Percentiles rank a stretch among this genome's conserved stretches.
phyloP scores from a whole-genome alignment of 2,888 invertebrate genomes.

The Trissoscelio sp. region DNA sequence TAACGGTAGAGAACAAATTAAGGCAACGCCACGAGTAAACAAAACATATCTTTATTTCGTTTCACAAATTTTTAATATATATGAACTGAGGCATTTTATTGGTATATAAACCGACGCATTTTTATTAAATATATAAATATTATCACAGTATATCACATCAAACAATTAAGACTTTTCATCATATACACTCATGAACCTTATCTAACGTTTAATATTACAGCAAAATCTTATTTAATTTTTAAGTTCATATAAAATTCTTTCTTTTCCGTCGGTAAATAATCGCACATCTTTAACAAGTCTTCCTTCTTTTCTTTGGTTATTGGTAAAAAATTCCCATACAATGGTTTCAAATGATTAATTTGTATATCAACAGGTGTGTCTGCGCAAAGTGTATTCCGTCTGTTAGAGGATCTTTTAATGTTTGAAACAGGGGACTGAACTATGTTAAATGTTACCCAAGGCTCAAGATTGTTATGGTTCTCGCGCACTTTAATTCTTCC shows the following conservation, averaged over 20 bases:
- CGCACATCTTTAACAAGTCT: slow-evolving; percentile 20
- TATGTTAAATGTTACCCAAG: background rate
- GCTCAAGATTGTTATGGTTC: background rate
- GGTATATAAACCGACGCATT: no score
- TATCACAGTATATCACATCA: no score
- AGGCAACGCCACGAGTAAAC: background rate
- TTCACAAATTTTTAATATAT: slow-evolving; percentile 3
- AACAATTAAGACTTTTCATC: no score
- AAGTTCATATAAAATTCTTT: slow-evolving; percentile 7
- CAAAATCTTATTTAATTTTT: slow-evolving; percentile 2
- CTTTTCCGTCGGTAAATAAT: slow-evolving; percentile 17
- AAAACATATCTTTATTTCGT: slow-evolving; percentile 2
- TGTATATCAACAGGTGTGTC: no score
- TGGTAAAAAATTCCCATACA: background rate
- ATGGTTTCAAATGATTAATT: no score
- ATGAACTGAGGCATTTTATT: background rate
- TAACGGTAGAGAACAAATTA: slow-evolving; percentile 1
- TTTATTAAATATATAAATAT: no score
- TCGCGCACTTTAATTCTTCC: slow-evolving; percentile 1
- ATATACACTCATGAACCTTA: background rate
- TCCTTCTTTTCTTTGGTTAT: slow-evolving; percentile 6
- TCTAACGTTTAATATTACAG: background rate
- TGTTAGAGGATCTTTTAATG: slow-evolving; percentile 1
- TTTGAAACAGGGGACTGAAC: slow-evolving; percentile 1
- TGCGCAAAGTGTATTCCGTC: background rate